Conservation (phyloP, 2,113 vertebrate genomes). For the Varanus salvator region DNA sequence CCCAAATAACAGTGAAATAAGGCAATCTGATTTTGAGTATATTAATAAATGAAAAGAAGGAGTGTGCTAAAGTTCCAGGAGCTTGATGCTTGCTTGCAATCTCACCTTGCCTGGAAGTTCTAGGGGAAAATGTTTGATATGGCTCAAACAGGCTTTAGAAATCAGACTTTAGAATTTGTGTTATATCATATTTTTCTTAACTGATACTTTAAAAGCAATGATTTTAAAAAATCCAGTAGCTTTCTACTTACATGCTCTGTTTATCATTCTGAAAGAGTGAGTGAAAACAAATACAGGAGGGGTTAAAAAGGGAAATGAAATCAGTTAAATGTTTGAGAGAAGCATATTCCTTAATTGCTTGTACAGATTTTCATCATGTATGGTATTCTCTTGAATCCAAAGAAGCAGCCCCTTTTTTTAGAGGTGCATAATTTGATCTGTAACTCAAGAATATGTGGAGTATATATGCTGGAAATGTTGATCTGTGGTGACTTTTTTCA, state of each 20-base stretch:
- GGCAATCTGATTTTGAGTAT: too few species aligned
- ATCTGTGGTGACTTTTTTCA: not conserved
- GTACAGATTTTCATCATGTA: not conserved
- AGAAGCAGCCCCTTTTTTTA: not conserved
- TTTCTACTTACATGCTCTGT: not conserved
- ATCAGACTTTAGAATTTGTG: not conserved
- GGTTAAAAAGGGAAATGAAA: not conserved
- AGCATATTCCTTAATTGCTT: not conserved
- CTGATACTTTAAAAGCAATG: not conserved
- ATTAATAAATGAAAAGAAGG: too few species aligned
- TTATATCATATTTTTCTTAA: not conserved
- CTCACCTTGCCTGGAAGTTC: not conserved
- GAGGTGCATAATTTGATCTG: not conserved
- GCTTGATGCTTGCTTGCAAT: not conserved
- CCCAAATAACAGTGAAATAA: not conserved
- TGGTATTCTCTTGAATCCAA: not conserved
- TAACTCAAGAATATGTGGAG: not conserved
- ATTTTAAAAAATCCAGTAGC: not conserved
- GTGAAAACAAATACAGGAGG: not conserved
- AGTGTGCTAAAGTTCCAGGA: too few species aligned
- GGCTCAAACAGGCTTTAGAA: not conserved
- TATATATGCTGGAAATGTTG: not conserved
- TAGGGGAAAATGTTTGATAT: not conserved
- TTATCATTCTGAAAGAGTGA: not conserved
- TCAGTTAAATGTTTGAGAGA: not conserved